Base-by-base conservation (phyloP, 1,140 invertebrate genomes). In the Caerostris extrusa region DNA sequence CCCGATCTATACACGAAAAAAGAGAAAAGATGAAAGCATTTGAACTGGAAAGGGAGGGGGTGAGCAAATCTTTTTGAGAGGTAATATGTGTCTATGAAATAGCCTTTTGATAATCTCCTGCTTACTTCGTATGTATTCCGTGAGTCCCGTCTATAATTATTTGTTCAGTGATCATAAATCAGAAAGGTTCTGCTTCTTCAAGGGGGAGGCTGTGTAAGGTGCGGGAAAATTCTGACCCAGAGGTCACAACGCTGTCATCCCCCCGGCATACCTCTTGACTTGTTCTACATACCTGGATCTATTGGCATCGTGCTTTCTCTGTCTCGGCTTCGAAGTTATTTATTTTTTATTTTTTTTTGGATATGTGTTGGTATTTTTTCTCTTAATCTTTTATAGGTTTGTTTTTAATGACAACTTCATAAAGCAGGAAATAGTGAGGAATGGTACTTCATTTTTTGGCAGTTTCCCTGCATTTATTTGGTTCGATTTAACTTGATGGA, bases 81-180 rank as follows among this genome's bases (percentile, higher is more conserved):
- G 82, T 93, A 93, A 93, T 93, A 87, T 93, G 91, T 93, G 91
- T 93, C 91, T 71, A 61, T 61, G 83, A 81, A 93, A 87, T 77
- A 5, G 61, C 14, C 64, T 69, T 69, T 71, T 92, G 56, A 92
- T 92, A 92, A 87, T 69, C 61, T 69, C n/a, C 19, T 82, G 58
- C 69, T 60, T 81, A 8, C 88, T 77, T 82, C 64, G 55, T 85
- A 85, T 57, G 56, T 77, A 69, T 69, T 56, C 64, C 17, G 85
- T 64, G 58, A 53, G 77, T 7, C 8, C 83, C 56, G 64, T 71
- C 91, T 93, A 93, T 93, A 93, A 93, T 93, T 93, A 93, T 93
- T 93, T 93, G 83, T 19, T 93, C 91, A 93, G 91, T 87, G 61
- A 93, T 87, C 91, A 93, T 93, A 93, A 93, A 93, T 93, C 91